These are phyloP conservation scores for Antennarius maculatus DNA, from an alignment of 2,797 vertebrate genomes.

Conservation along the genomic window DNA sequence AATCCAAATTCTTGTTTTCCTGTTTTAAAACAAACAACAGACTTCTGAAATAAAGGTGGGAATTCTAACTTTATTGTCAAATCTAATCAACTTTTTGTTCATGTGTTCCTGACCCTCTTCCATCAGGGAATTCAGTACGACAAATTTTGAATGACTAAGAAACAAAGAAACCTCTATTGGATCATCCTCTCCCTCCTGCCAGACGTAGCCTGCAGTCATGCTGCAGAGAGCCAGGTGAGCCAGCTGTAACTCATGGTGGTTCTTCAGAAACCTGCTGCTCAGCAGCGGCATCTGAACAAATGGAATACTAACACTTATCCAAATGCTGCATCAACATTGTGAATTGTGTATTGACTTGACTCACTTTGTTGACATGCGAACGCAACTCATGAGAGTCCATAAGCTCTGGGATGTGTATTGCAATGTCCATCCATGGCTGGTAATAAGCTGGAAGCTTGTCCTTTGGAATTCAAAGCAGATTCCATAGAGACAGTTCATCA, in stretches of 20 bases:
- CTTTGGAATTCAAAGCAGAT: slow-evolving; percentile 68
- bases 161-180: slow-evolving; percentile 76
- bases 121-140: neutral
- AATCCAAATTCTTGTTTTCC: too few species aligned
- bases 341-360: slow-evolving; percentile 25
- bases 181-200: slow-evolving; percentile 90
- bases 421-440: slow-evolving; percentile 90
- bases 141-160: neutral
- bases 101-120: too few species aligned
- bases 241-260: slow-evolving; percentile 80
- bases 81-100: too few species aligned
- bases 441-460: slow-evolving; percentile 85
- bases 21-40: too few species aligned
- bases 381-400: slow-evolving; percentile 80
- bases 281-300: slow-evolving; percentile 88
- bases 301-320: too few species aligned
- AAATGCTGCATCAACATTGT: slow-evolving; percentile 14
- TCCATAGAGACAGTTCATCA: slow-evolving; percentile 1
- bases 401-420: slow-evolving; percentile 77
- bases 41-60: too few species aligned
- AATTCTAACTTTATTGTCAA: too few species aligned
- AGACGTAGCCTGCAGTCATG: slow-evolving; percentile 91
- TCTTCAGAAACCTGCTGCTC: slow-evolving; percentile 77
- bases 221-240: slow-evolving; percentile 88
- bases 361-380: slow-evolving; percentile 80